Evolutionary conservation across 2,888 invertebrate genomes (phyloP).

Genomic region (Drosophila helvetica): DNA sequence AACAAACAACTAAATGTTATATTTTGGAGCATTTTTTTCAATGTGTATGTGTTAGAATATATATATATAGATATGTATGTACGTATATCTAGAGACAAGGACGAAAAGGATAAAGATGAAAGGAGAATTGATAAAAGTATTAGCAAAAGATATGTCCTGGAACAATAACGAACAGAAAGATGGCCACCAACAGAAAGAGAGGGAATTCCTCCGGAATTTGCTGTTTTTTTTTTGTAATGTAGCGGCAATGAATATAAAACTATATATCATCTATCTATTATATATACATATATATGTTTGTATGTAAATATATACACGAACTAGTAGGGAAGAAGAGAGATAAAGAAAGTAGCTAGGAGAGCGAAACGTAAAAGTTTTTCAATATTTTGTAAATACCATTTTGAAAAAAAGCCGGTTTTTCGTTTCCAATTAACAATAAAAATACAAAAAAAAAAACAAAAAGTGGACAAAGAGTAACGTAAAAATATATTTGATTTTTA

Average conservation of each 20-base stretch:
- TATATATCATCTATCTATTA: conserved; percentile 40
- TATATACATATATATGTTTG: conserved; percentile 14
- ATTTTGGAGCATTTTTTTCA: conserved; percentile 62
- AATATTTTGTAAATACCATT: conserved; percentile 49
- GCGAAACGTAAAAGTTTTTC: conserved; percentile 21
- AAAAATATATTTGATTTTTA: conserved; percentile 17
- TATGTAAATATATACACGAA: conserved; percentile 26
- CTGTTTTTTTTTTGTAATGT: conserved; percentile 22
- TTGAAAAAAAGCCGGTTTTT: conserved; percentile 15
- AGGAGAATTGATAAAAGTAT: conserved; percentile 37
- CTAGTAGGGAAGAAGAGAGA: conserved; percentile 16
- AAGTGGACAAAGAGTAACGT: neutral
- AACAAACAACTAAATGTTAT: conserved; percentile 47
- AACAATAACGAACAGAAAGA: conserved; percentile 45
- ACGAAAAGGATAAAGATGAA: conserved; percentile 33
- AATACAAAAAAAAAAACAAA: conserved; percentile 16
- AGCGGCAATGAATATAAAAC: conserved; percentile 39
- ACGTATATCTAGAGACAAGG: conserved; percentile 26
- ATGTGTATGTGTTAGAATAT: conserved; percentile 48
- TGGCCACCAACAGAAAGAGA: conserved; percentile 8
- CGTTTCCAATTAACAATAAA: conserved; percentile 2
- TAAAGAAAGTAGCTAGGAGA: conserved; percentile 1
- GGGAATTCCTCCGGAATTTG: conserved; percentile 11
- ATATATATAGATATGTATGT: conserved; percentile 24
- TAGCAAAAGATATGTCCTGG: conserved; percentile 41